A percentile compares a stretch with the other conserved stretches of the same genome.
Evolutionary conservation across 2,113 vertebrate genomes (phyloP).

Genomic region (Cochlearius cochlearius): DNA sequence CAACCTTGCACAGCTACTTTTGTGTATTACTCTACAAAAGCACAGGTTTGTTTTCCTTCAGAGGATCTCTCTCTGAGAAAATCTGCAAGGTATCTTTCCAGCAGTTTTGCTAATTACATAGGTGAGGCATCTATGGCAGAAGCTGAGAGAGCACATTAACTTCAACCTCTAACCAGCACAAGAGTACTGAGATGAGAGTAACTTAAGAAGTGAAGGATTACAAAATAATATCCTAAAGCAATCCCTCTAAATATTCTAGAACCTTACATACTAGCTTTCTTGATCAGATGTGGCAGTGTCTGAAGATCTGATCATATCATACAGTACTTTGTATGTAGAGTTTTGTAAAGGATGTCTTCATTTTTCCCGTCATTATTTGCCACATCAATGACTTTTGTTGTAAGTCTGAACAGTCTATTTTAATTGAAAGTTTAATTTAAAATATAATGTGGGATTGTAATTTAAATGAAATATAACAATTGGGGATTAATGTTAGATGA

Average conservation of each 20-base stretch:
- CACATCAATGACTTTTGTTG: neutral
- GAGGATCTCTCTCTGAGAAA: neutral
- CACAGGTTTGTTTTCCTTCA: neutral
- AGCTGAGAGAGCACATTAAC: neutral
- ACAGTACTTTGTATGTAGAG: neutral
- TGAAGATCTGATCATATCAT: neutral
- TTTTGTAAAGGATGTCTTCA: neutral
- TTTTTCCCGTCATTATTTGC: neutral
- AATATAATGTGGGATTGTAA: neutral
- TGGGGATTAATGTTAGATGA: neutral
- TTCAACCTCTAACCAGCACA: neutral
- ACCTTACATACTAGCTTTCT: neutral
- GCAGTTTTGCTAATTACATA: neutral
- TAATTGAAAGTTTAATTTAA: slow-evolving; percentile 22
- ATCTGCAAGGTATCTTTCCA: neutral
- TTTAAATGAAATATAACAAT: slow-evolving; percentile 23
- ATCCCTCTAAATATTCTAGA: neutral
- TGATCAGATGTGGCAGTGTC: neutral
- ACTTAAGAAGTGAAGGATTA: neutral
- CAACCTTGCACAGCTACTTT: neutral
- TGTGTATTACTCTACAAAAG: neutral
- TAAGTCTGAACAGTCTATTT: neutral
- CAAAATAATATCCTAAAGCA: neutral
- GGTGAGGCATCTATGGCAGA: neutral
- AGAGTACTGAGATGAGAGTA: neutral